Percentiles rank a stretch among this genome's conserved stretches.
phyloP scores from a whole-genome alignment of 2,888 invertebrate species.

The Ferrisia virgata region DNA sequence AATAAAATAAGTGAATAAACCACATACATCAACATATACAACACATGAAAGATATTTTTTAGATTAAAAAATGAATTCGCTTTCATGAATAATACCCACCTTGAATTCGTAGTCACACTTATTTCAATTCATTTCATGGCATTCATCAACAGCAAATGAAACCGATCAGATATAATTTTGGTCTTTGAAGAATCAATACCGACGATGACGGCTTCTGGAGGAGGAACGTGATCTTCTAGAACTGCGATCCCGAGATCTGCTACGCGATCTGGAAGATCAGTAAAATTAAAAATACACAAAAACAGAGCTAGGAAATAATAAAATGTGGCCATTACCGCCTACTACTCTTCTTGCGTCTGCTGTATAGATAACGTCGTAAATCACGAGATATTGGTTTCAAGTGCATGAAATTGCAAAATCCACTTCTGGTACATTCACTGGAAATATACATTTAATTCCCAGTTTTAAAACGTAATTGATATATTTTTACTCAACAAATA shows the following conservation, averaged over 20 bases:
- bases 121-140: background rate
- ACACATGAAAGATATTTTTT: background rate
- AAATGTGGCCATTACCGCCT: constrained; percentile 47
- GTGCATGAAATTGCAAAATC: constrained; percentile 99
- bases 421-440: constrained; percentile 93
- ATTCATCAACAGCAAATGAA: background rate
- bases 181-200: constrained; percentile 38
- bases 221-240: constrained; percentile 52
- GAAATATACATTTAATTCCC: constrained; percentile 35
- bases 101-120: background rate
- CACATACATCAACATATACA: background rate
- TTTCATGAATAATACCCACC: background rate
- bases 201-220: constrained; percentile 50
- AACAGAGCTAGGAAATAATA: background rate
- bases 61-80: background rate
- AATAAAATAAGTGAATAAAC: background rate
- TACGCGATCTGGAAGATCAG: constrained; percentile 62
- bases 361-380: constrained; percentile 70
- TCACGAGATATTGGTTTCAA: constrained; percentile 97
- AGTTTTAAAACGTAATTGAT: background rate
- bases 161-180: background rate
- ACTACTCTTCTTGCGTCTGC: constrained; percentile 52
- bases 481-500: background rate
- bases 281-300: background rate
- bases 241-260: constrained; percentile 63